phyloP scores from a whole-genome alignment of 2,797 vertebrate genomes.

The Mustela erminea region DNA sequence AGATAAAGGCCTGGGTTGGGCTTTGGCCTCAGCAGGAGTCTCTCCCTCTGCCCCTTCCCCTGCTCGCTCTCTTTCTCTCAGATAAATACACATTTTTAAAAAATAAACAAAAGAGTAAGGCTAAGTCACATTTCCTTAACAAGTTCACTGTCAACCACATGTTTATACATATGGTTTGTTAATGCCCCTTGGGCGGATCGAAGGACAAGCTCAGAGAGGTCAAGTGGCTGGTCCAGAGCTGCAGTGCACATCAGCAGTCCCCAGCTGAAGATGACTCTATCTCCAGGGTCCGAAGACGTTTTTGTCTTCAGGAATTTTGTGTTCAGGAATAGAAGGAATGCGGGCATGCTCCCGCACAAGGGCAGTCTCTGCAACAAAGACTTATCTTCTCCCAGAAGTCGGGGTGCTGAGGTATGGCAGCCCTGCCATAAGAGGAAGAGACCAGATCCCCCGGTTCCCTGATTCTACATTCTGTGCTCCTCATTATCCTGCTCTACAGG shows the following conservation, averaged over 20 bases:
- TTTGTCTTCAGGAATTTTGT: neutral
- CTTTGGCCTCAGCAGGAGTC: neutral
- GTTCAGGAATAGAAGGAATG: neutral
- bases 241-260: neutral
- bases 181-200: neutral
- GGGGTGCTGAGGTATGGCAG: neutral
- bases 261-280: neutral
- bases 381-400: neutral
- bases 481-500: neutral
- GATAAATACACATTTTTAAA: neutral
- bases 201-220: neutral
- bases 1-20: neutral
- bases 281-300: neutral
- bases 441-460: accelerated
- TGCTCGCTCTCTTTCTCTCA: neutral
- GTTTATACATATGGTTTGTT: accelerated
- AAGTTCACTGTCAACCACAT: neutral
- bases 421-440: neutral
- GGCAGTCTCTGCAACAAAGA: neutral
- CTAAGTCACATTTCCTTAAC: no score
- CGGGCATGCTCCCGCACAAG: neutral
- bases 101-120: neutral
- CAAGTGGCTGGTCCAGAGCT: neutral
- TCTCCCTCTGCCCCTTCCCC: neutral
- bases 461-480: neutral